Evolutionary conservation across 2,113 vertebrate species (phyloP), one percentile per base, ranked within the genome.

Genomic region (Cricetomys ansorgei): DNA sequence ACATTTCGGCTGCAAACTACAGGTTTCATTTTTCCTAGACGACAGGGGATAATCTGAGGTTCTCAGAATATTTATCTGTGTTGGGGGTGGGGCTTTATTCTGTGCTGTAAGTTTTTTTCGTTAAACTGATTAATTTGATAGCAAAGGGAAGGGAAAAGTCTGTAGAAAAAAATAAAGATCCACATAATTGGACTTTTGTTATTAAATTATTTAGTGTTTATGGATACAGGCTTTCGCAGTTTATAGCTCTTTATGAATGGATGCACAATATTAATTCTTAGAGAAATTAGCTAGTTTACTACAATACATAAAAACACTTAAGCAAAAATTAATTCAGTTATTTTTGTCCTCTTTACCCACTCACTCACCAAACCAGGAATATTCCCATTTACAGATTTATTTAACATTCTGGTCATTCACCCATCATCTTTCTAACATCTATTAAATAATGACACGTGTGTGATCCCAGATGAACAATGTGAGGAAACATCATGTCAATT

Each of bases 121-220:
- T n/a, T 55, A 43, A 94, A 25, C 34, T 81, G n/a, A 77, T 76
- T 5, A 55, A 88, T 93, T 79, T 25, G 27, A 65, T n/a, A 65
- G 4, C 13, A 81, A 94, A 91, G 34, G 34, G 62, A 57, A 86
- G 50, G 17, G 79, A 62, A 40, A 91, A 16, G 17, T 57, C 11
- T 37, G 73, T 85, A 67, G 37, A 62, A 92, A 92, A 77, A 87
- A 45, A 55, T 70, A 15, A 57, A 91, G 37, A 37, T 19, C n/a
- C n/a, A n/a, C n/a, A n/a, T 53, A 31, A 84, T 88, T 94, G 13
- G 10, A 85, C 4, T 57, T 87, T 69, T 87, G 27, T 62, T 91
- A n/a, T 64, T 94, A 85, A 95, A 85, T 80, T 89, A 80, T 70
- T 55, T 50, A 83, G 25, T 76, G 29, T 94, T 90, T 62, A 50